phyloP scores from a whole-genome alignment of 2,797 vertebrate species.

The Microctenopoma stevenorrisi region DNA sequence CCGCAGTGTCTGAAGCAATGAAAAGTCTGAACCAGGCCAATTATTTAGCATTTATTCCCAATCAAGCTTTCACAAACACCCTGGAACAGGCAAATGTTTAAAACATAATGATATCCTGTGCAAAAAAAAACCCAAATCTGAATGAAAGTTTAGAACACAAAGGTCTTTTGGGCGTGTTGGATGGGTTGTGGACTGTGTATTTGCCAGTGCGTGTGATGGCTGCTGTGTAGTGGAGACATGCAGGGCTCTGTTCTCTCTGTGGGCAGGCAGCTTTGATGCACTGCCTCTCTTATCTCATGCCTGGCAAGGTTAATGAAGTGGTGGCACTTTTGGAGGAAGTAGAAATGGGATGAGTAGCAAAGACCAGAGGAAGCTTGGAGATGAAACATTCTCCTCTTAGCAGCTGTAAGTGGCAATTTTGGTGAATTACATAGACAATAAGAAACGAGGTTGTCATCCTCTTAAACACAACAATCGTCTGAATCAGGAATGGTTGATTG shows the following conservation, averaged over 20 bases:
- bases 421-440: constrained; percentile 88
- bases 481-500: constrained; percentile 82
- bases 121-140: constrained; percentile 11
- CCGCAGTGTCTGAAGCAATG: constrained; percentile 28
- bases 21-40: constrained; percentile 52
- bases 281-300: constrained; percentile 86
- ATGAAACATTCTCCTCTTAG: constrained; percentile 86
- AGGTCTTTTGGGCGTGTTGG: constrained; percentile 63
- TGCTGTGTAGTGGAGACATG: constrained; percentile 75
- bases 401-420: constrained; percentile 88
- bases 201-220: constrained; percentile 71
- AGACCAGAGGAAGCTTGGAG: constrained; percentile 87
- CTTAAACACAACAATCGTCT: constrained; percentile 84
- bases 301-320: constrained; percentile 90
- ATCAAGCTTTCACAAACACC: constrained; percentile 56
- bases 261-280: constrained; percentile 85
- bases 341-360: constrained; percentile 86
- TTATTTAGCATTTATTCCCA: constrained; percentile 53
- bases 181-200: constrained; percentile 62
- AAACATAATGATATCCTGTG: constrained; percentile 51
- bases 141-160: constrained; percentile 74
- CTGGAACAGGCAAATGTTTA: constrained; percentile 48
- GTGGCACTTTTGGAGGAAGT: constrained; percentile 87
- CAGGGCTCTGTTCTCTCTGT: constrained; percentile 82
- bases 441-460: constrained; percentile 83